A percentile compares a stretch with the other conserved stretches of the same genome.
phyloP scores from a whole-genome alignment of 2,113 vertebrate genomes.

The Notarius quadriscutis region DNA sequence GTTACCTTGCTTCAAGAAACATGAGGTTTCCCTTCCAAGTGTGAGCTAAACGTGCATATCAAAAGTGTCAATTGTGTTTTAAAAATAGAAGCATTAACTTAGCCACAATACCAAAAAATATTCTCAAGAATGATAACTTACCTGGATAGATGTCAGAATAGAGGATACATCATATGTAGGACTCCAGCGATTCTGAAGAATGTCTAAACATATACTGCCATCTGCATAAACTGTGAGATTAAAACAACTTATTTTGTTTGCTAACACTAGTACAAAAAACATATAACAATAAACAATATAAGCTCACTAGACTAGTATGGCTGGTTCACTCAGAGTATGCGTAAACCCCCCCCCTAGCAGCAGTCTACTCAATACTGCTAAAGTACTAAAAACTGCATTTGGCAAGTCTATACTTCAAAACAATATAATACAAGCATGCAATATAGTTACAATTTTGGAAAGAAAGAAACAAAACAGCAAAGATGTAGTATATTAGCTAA shows the following conservation, averaged over 20 bases:
- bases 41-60: not conserved
- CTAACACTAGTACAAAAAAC: not conserved
- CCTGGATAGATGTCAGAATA: conserved; percentile 96
- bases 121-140: conserved; percentile 57
- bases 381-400: not conserved
- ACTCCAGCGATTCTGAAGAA: conserved; percentile 86
- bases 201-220: conserved; percentile 99
- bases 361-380: not conserved
- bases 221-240: conserved; percentile 88
- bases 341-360: not conserved
- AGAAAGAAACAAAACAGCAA: not conserved
- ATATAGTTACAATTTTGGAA: not conserved
- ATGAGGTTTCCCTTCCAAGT: not conserved
- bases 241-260: not conserved
- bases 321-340: not conserved
- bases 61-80: not conserved
- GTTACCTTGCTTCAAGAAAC: not conserved
- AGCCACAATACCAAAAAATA: not conserved
- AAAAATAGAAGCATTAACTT: not conserved
- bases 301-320: not conserved
- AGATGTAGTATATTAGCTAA: not conserved
- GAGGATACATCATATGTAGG: conserved; percentile 23
- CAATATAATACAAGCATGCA: not conserved
- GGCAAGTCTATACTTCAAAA: not conserved
- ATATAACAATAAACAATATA: not conserved